These are phyloP conservation scores for Drosophila santomea DNA, from an alignment of 1,140 invertebrate genomes.

Conservation along the genomic window DNA sequence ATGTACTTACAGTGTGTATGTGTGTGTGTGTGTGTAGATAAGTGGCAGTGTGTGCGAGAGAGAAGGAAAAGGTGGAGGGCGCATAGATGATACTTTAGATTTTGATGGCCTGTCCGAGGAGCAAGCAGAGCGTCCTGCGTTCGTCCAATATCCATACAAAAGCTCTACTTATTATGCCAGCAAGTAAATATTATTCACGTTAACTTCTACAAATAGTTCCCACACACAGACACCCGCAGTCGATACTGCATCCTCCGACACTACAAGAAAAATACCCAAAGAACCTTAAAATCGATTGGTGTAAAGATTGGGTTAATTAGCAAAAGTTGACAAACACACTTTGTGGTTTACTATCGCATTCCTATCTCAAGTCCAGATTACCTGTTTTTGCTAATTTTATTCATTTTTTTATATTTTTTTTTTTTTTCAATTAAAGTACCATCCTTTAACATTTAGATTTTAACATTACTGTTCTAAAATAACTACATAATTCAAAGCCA, in stretches of 20 bases:
- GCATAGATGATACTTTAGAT: constrained; percentile 47
- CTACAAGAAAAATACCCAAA: neutral
- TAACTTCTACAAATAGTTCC: constrained; percentile 73
- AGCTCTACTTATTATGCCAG: constrained; percentile 77
- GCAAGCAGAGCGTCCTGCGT: constrained; percentile 31
- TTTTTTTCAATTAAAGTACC: no score
- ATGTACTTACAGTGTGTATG: constrained; percentile 42
- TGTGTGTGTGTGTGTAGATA: constrained; percentile 6
- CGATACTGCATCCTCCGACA: neutral
- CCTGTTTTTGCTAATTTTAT: no score
- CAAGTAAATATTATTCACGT: constrained; percentile 81
- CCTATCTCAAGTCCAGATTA: no score
- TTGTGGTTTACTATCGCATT: no score
- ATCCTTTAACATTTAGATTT: no score
- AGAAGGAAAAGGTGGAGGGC: neutral
- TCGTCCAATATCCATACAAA: constrained; percentile 50
- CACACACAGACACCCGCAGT: constrained; percentile 6
- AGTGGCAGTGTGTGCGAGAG: constrained; percentile 3
- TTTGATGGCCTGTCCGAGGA: constrained; percentile 51
- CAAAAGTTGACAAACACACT: no score
- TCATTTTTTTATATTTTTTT: no score
- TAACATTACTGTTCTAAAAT: no score
- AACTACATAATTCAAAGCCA: no score
- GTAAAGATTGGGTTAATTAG: no score
- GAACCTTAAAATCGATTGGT: no score